Evolutionary conservation across 2,888 invertebrate species (phyloP).

Genomic region (Euplexia lucipara): DNA sequence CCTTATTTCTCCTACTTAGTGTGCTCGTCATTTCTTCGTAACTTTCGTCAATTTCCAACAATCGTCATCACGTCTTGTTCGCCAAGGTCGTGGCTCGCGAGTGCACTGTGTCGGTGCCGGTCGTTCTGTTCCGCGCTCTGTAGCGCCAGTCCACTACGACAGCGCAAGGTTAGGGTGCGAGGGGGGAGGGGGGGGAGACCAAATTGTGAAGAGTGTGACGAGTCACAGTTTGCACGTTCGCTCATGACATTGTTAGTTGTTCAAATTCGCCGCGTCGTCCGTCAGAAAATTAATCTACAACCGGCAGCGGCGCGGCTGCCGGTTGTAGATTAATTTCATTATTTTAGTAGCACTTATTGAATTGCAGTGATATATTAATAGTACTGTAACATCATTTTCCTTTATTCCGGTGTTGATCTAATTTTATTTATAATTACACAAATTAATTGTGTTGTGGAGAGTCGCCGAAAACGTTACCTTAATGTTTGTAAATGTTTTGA

Average conservation of each 20-base stretch:
- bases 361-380: constrained; percentile 67
- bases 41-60: constrained; percentile 16
- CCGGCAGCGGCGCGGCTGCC: constrained; percentile 5
- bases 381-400: constrained; percentile 46
- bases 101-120: not conserved
- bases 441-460: constrained; percentile 45
- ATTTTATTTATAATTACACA: constrained; percentile 41
- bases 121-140: not conserved
- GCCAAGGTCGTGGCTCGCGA: too few relatives aligned
- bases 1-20: too few relatives aligned
- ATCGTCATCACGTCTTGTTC: not conserved
- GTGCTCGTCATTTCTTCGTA: constrained; percentile 12
- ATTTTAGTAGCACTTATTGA: constrained; percentile 67
- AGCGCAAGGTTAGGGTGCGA: too few relatives aligned
- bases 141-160: constrained; percentile 2
- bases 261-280: constrained; percentile 37
- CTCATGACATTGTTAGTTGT: constrained; percentile 30
- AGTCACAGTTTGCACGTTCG: constrained; percentile 28
- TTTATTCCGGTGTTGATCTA: constrained; percentile 45
- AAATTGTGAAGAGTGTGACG: constrained; percentile 45
- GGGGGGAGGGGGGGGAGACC: constrained; percentile 30
- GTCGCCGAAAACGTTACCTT: constrained; percentile 52
- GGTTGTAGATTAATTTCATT: constrained; percentile 49
- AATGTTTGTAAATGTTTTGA: constrained; percentile 30
- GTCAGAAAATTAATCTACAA: too few relatives aligned